A percentile compares a stretch with the other conserved stretches of the same genome.
Conservation (phyloP, 2,797 vertebrate genomes). For the Orientallactaga sibirica region DNA sequence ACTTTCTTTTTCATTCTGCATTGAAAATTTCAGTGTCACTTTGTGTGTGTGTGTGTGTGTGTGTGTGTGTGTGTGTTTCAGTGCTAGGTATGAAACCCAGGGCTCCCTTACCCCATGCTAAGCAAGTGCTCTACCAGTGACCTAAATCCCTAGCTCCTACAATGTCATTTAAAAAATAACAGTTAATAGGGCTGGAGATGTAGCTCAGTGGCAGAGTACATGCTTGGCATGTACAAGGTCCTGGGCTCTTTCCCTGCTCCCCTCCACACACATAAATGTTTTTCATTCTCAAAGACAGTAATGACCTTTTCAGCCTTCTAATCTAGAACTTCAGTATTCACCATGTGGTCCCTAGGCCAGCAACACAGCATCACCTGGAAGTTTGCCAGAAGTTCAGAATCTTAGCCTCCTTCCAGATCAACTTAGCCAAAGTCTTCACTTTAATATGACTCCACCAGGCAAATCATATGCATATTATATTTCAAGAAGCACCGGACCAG, state of each 20-base stretch:
- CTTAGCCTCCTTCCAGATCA: background rate
- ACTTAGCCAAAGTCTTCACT: background rate
- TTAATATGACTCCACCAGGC: background rate
- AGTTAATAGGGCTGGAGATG: background rate
- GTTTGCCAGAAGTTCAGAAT: background rate
- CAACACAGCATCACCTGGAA: background rate
- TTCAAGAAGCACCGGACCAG: background rate
- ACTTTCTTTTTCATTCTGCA: background rate
- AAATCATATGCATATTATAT: background rate
- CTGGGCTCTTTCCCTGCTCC: no score
- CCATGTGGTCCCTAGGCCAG: background rate
- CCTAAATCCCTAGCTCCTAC: background rate
- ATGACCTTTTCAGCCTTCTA: background rate
- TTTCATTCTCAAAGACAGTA: slow-evolving; percentile 1
- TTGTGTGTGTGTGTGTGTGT: no score
- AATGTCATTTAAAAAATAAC: background rate
- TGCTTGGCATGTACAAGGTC: background rate
- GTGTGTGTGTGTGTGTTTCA: no score
- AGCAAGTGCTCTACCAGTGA: background rate
- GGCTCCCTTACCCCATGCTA: background rate
- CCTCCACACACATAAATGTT: background rate
- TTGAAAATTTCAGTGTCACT: background rate
- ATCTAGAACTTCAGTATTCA: background rate
- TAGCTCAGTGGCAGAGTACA: background rate
- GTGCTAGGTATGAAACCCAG: background rate